phyloP scores from a whole-genome alignment of 2,113 vertebrate genomes.

The Oryzias celebensis region DNA sequence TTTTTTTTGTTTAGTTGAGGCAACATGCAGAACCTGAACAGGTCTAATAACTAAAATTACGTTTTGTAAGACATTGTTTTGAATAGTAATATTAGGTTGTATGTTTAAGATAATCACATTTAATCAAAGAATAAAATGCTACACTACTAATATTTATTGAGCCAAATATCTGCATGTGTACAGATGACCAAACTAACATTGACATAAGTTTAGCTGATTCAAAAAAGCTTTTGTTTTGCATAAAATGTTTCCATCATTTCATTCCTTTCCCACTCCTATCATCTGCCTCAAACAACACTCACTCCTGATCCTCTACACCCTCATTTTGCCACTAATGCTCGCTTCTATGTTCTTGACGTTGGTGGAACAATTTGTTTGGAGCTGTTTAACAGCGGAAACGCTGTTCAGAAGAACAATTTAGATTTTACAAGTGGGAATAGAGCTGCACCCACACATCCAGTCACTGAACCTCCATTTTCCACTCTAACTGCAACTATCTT shows the following conservation, averaged over 20 bases:
- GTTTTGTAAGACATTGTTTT: too few relatives aligned
- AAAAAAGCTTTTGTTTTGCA: neutral
- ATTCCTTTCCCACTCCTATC: constrained; percentile 10
- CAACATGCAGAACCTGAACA: too few relatives aligned
- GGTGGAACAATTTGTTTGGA: constrained; percentile 34
- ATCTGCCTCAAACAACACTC: constrained; percentile 10
- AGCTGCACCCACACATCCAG: constrained; percentile 27
- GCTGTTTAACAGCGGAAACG: constrained; percentile 40
- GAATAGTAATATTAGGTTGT: too few relatives aligned
- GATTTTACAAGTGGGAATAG: constrained; percentile 22
- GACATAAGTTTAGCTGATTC: neutral
- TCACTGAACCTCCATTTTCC: neutral
- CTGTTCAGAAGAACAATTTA: constrained; percentile 16
- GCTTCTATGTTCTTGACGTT: constrained; percentile 13
- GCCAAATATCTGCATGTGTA: too few relatives aligned
- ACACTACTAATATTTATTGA: too few relatives aligned
- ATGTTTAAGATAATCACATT: too few relatives aligned
- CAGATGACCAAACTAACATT: too few relatives aligned
- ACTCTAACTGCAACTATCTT: too few relatives aligned
- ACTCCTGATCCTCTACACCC: constrained; percentile 10
- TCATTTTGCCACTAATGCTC: constrained; percentile 6
- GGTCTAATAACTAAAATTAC: too few relatives aligned
- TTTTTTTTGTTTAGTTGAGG: too few relatives aligned
- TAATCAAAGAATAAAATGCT: too few relatives aligned
- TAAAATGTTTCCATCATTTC: neutral